Percentiles rank a stretch among this genome's conserved stretches.
Conservation (phyloP, 2,888 invertebrate genomes). For the Synergus itoensis region DNA sequence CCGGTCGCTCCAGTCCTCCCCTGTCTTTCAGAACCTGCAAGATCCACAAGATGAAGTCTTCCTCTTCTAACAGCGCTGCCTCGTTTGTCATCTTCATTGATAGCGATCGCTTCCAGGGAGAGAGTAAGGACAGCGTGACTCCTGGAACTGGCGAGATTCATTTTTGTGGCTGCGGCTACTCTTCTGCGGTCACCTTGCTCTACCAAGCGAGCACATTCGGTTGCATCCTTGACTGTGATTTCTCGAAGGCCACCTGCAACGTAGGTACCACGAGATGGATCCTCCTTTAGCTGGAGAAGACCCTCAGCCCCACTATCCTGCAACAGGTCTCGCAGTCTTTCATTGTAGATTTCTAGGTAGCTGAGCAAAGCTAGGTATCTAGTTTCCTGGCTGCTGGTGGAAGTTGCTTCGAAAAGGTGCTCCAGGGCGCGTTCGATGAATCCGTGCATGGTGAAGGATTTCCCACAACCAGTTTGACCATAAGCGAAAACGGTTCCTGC, state of each 20-base stretch:
- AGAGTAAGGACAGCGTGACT: slow-evolving; percentile 94
- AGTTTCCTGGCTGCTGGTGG: slow-evolving; percentile 83
- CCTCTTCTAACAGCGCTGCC: slow-evolving; percentile 82
- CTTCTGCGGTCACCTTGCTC: slow-evolving; percentile 88
- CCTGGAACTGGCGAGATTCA: slow-evolving; percentile 92
- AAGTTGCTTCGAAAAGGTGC: slow-evolving; percentile 92
- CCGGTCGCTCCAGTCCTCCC: slow-evolving; percentile 91
- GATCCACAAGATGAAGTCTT: slow-evolving; percentile 91
- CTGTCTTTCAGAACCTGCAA: slow-evolving; percentile 94
- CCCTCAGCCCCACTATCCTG: slow-evolving; percentile 79
- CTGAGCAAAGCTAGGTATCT: slow-evolving; percentile 86
- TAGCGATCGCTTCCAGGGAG: slow-evolving; percentile 88
- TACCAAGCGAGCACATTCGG: slow-evolving; percentile 88
- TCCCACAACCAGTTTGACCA: slow-evolving; percentile 95
- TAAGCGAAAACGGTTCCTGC: slow-evolving; percentile 91
- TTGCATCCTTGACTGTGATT: slow-evolving; percentile 84
- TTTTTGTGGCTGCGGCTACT: slow-evolving; percentile 90
- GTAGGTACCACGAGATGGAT: slow-evolving; percentile 82
- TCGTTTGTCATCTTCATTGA: slow-evolving; percentile 69
- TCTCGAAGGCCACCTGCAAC: slow-evolving; percentile 80
- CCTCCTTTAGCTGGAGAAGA: slow-evolving; percentile 55
- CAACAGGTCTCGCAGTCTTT: slow-evolving; percentile 86
- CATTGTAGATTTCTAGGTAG: slow-evolving; percentile 92
- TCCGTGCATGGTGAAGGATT: slow-evolving; percentile 91
- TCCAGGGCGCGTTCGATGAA: slow-evolving; percentile 91